Conservation (phyloP, 2,797 vertebrate genomes). For the Leucoraja ocellata region DNA sequence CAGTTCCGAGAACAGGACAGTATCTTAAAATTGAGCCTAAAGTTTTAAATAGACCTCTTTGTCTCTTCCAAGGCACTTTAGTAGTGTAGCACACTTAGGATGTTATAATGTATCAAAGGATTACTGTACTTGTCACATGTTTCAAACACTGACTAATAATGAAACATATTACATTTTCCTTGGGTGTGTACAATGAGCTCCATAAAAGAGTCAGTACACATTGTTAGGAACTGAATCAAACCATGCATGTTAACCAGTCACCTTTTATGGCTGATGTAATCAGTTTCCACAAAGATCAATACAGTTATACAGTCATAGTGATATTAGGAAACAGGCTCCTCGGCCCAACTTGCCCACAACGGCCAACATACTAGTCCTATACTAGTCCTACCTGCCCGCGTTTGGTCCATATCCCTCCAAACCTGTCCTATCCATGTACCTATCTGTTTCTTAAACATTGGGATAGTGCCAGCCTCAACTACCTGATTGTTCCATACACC, state of each 20-base stretch:
- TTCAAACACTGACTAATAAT: constrained; percentile 43
- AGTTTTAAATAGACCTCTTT: constrained; percentile 54
- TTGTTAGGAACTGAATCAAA: constrained; percentile 79
- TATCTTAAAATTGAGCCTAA: constrained; percentile 70
- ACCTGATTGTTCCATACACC: no score
- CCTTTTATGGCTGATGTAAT: constrained; percentile 80
- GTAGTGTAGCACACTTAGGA: constrained; percentile 48
- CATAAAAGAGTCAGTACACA: constrained; percentile 75
- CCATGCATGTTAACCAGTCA: constrained; percentile 72
- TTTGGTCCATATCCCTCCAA: no score
- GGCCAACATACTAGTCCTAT: no score
- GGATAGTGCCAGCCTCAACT: no score
- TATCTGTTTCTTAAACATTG: no score
- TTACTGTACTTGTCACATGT: constrained; percentile 58
- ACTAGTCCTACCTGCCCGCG: no score
- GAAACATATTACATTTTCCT: constrained; percentile 62
- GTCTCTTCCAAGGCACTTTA: constrained; percentile 47
- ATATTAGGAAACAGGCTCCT: no score
- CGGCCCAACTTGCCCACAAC: no score
- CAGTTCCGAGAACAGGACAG: constrained; percentile 78
- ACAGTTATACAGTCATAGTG: constrained; percentile 51
- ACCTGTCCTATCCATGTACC: no score
- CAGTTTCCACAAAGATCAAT: constrained; percentile 63
- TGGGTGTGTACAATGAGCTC: constrained; percentile 64
- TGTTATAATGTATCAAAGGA: constrained; percentile 46